A percentile compares a stretch with the other conserved stretches of the same genome.
Evolutionary conservation across 2,113 vertebrate species (phyloP).

Genomic region (Ctenodactylus gundi): DNA sequence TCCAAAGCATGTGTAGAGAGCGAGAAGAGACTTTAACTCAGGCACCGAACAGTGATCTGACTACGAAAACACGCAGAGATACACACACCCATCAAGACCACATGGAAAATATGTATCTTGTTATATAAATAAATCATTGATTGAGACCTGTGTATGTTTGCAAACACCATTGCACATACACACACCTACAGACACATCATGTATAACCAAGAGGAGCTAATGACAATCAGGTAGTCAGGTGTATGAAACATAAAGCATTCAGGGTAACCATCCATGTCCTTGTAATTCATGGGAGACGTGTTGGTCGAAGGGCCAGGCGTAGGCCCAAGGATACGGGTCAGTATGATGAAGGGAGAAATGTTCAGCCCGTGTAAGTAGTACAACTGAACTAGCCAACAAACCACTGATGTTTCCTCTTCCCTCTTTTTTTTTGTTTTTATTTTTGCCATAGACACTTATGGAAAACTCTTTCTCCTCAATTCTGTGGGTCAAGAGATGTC

Average conservation of each 20-base stretch:
- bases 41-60: background rate
- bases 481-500: constrained; percentile 96
- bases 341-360: background rate
- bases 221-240: background rate
- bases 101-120: too few species aligned
- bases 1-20: background rate
- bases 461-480: constrained; percentile 94
- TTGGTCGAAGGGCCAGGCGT: background rate
- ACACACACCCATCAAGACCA: too few species aligned
- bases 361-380: background rate
- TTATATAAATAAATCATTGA: background rate
- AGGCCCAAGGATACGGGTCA: background rate
- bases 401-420: background rate
- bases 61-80: background rate
- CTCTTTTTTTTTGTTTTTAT: background rate
- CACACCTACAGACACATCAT: fast-evolving
- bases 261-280: background rate
- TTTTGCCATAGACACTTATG: constrained; percentile 90
- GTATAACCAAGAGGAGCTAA: background rate
- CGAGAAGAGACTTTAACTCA: background rate
- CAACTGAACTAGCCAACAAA: background rate
- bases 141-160: background rate
- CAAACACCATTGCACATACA: background rate
- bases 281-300: background rate
- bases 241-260: background rate